Evolutionary conservation across 1,140 invertebrate genomes (phyloP), one percentile per base, ranked within the genome.

Genomic region (Eumaeus atala): DNA sequence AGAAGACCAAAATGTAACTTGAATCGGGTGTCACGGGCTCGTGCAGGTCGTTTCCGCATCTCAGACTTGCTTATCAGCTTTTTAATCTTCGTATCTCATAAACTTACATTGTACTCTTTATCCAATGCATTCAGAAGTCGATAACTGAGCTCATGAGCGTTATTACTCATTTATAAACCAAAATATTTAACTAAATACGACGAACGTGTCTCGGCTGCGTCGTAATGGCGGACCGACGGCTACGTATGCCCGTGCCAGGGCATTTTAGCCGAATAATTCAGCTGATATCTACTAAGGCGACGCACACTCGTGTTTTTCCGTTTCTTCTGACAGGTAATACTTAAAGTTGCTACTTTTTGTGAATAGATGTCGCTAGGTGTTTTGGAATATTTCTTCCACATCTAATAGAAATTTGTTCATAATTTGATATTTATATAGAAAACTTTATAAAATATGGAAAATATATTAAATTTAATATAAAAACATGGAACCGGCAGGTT

Each of bases 191-290:
- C 85, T 87, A 87, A 87, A 87, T 87, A 87, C 84, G 84, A 87
- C 86, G 84, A 86, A 88, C 86, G 84, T 88, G 86, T 86, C 82
- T 87, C 79, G 83, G 83, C 79, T 87, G 83, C 82, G 81, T 86
- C 85, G 85, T 87, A 87, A 87, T 87, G 85, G 85, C 85, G 81
- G 85, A 87, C 85, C 85, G 84, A 88, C 77, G 84, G 86, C 85
- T 88, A 88, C 85, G 85, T 88, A 88, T 88, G 86, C 84, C 83
- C 86, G 82, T 86, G 86, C 83, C 86, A 87, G 86, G 86, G 84
- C 86, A 86, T 87, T 88, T 82, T 84, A 87, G 86, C 86, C 86
- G 86, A 88, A 88, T 88, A 88, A 87, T 88, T 88, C 86, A 88
- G 84, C 86, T 88, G 86, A 88, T 88, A 88, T 83, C 82, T 83